These are phyloP conservation scores for Tenthredo mesomela DNA, from an alignment of 2,888 invertebrate species.

Conservation along the genomic window DNA sequence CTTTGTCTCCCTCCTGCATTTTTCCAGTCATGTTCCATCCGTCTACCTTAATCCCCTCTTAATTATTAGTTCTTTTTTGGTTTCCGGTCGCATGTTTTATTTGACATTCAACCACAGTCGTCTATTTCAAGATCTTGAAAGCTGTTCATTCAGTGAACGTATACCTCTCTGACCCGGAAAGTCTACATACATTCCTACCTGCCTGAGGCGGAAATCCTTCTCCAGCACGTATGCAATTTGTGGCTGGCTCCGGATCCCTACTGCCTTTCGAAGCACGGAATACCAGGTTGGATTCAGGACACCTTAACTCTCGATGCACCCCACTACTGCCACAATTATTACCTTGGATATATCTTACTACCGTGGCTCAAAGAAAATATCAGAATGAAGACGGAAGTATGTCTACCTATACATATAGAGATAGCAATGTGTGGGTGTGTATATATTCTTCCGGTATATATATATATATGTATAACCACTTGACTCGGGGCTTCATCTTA, in stretches of 20 bases:
- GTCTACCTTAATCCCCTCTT: not conserved
- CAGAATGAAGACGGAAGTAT: not conserved
- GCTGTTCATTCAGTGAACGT: not conserved
- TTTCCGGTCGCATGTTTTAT: slow-evolving; percentile 31
- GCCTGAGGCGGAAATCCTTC: not conserved
- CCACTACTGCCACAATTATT: not conserved
- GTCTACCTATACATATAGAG: not conserved
- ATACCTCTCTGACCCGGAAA: not conserved
- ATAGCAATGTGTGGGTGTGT: not conserved
- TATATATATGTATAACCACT: slow-evolving; percentile 29
- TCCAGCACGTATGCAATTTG: slow-evolving; percentile 20
- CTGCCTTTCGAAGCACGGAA: slow-evolving; percentile 1
- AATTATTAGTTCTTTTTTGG: not conserved
- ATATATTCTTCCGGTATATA: too few species aligned
- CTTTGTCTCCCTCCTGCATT: not conserved
- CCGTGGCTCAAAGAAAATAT: not conserved
- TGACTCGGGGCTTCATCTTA: slow-evolving; percentile 25
- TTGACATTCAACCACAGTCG: not conserved
- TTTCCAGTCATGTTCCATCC: not conserved
- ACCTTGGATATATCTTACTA: slow-evolving; percentile 14
- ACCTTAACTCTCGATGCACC: not conserved
- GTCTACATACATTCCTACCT: not conserved
- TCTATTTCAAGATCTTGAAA: not conserved
- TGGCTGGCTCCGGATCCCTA: not conserved
- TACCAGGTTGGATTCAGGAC: not conserved